Percentiles rank a stretch among this genome's conserved stretches.
phyloP scores from a whole-genome alignment of 2,888 invertebrate species.

The Sepioteuthis lessoniana region DNA sequence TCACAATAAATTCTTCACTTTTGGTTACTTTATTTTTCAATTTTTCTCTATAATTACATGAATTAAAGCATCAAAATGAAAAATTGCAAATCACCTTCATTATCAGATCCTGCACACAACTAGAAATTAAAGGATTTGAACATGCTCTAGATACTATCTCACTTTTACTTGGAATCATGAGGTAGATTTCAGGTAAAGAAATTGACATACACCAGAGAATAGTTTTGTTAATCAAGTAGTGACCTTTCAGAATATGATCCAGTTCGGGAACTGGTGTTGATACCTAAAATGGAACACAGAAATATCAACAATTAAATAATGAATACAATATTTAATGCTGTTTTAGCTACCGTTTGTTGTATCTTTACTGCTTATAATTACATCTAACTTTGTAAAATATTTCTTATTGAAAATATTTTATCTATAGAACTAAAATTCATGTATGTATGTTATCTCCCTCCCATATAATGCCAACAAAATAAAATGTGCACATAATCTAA shows the following conservation, averaged over 20 bases:
- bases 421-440: no score
- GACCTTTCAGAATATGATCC: slow-evolving; percentile 63
- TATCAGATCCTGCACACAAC: background rate
- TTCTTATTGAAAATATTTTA: no score
- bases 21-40: no score
- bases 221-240: slow-evolving; percentile 65
- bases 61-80: background rate
- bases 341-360: background rate
- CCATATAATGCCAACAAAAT: no score
- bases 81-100: background rate
- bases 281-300: slow-evolving; percentile 56
- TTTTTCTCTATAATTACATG: no score
- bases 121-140: slow-evolving; percentile 3
- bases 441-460: no score
- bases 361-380: background rate
- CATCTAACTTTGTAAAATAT: background rate
- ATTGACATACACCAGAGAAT: slow-evolving; percentile 72
- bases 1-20: no score
- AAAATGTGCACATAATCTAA: no score
- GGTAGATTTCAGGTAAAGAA: slow-evolving; percentile 68
- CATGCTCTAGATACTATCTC: slow-evolving; percentile 50
- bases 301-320: background rate
- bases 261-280: slow-evolving; percentile 64
- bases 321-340: background rate
- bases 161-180: slow-evolving; percentile 62